Evolutionary conservation across 2,113 vertebrate genomes (phyloP).

Genomic region (Aphelocoma coerulescens): DNA sequence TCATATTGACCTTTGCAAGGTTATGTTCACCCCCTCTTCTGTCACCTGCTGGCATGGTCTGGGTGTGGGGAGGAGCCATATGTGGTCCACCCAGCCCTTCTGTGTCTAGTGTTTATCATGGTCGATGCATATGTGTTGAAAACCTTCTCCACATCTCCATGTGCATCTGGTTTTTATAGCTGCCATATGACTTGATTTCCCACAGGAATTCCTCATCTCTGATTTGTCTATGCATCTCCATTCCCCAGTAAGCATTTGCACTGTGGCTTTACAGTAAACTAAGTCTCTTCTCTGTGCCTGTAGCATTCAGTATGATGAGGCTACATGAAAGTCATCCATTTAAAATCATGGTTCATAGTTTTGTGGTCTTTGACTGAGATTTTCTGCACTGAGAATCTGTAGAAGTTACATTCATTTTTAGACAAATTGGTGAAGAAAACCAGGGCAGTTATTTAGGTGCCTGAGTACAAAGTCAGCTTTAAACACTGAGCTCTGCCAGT

Average conservation of each 20-base stretch:
- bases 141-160: background rate
- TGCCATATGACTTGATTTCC: background rate
- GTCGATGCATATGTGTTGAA: rapidly evolving
- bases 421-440: background rate
- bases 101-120: rapidly evolving
- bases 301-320: background rate
- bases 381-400: background rate
- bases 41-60: background rate
- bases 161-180: background rate
- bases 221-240: background rate
- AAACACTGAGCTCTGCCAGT: background rate
- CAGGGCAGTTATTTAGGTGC: background rate
- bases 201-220: background rate
- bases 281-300: background rate
- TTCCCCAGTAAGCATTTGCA: background rate
- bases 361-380: background rate
- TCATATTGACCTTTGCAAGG: background rate
- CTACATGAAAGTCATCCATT: background rate
- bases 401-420: background rate
- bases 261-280: background rate
- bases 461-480: background rate
- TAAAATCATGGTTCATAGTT: background rate
- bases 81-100: rapidly evolving
- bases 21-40: background rate
- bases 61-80: background rate